These are phyloP conservation scores for Papilio gigon DNA, from an alignment of 2,888 invertebrate species.

Conservation along the genomic window DNA sequence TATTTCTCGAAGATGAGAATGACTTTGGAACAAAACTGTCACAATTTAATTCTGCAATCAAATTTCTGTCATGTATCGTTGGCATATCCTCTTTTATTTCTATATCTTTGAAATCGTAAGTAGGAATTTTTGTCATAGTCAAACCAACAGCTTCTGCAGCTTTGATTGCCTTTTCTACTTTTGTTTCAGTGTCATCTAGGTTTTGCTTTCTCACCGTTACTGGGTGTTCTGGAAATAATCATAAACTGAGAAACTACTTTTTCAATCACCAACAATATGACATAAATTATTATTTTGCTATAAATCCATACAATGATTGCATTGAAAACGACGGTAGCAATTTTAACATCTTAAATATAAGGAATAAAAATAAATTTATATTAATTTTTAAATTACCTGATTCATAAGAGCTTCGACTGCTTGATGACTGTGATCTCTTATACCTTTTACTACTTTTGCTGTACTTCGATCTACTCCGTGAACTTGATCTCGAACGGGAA, in stretches of 20 bases:
- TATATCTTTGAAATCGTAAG: constrained; percentile 75
- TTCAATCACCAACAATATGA: background rate
- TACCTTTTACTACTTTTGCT: constrained; percentile 62
- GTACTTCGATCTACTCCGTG: constrained; percentile 63
- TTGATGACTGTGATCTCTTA: constrained; percentile 64
- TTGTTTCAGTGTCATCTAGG: constrained; percentile 73
- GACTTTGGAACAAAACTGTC: constrained; percentile 85
- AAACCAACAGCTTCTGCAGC: constrained; percentile 78
- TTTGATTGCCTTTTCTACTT: constrained; percentile 76
- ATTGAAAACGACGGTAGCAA: no score
- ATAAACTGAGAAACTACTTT: background rate
- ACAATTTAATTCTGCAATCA: constrained; percentile 87
- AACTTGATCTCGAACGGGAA: constrained; percentile 66
- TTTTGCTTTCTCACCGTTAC: constrained; percentile 50
- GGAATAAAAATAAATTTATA: background rate
- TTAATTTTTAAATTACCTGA: constrained; percentile 56
- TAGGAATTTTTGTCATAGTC: constrained; percentile 79
- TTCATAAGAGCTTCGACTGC: constrained; percentile 70
- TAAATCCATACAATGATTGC: background rate
- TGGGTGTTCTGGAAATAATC: constrained; percentile 57
- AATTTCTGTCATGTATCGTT: constrained; percentile 80
- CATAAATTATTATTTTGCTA: background rate
- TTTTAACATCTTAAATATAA: background rate
- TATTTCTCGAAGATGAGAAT: constrained; percentile 82
- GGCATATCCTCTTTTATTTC: constrained; percentile 79